These are phyloP conservation scores for Liopterus haemorrhoidalis DNA, from an alignment of 2,888 invertebrate genomes.

Conservation along the genomic window DNA sequence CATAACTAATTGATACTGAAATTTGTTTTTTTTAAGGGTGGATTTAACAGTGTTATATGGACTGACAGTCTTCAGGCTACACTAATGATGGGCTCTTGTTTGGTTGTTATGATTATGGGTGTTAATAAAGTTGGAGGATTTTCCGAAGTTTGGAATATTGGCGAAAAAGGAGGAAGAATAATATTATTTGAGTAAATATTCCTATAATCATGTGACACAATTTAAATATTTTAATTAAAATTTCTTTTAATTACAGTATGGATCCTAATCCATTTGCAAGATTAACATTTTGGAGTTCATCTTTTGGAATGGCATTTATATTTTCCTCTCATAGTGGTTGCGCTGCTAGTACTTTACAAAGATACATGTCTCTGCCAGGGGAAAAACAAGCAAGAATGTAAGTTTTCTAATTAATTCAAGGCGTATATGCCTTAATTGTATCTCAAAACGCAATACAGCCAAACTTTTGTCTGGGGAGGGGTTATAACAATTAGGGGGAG, in stretches of 20 bases:
- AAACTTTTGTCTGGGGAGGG: too few relatives aligned
- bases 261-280: conserved; percentile 16
- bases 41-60: conserved; percentile 20
- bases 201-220: too few relatives aligned
- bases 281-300: conserved; percentile 13
- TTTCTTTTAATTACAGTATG: conserved; percentile 14
- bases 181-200: conserved; percentile 19
- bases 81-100: conserved; percentile 15
- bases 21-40: too few relatives aligned
- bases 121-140: conserved; percentile 15
- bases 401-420: too few relatives aligned
- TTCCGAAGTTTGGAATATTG: conserved; percentile 9
- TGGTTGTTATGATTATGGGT: conserved; percentile 11
- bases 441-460: too few relatives aligned
- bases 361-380: conserved; percentile 17
- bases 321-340: conserved; percentile 11
- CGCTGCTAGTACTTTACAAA: conserved; percentile 14
- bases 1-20: too few relatives aligned
- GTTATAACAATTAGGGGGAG: too few relatives aligned
- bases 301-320: conserved; percentile 12
- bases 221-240: too few relatives aligned
- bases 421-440: too few relatives aligned
- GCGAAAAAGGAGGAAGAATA: conserved; percentile 5
- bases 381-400: conserved; percentile 16
- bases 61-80: conserved; percentile 17